These are phyloP conservation scores for Corythornis leucogaster DNA, from an alignment of 2,797 vertebrate genomes.

Conservation along the genomic window DNA sequence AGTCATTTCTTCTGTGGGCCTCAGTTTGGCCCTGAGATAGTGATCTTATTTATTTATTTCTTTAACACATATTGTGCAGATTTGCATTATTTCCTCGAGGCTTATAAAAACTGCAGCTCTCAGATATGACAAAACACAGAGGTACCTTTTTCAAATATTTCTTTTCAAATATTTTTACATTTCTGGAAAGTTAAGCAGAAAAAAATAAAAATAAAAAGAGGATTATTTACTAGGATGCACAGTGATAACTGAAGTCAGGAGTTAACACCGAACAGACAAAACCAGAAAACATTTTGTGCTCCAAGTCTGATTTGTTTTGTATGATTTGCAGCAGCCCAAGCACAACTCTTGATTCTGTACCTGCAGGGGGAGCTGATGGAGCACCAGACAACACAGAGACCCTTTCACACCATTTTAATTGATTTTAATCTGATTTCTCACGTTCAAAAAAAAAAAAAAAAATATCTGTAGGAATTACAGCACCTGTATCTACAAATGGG, in stretches of 20 bases:
- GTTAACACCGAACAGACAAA: neutral
- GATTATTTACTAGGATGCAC: neutral
- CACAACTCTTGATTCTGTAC: neutral
- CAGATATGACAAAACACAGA: neutral
- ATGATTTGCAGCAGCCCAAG: neutral
- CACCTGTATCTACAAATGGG: neutral
- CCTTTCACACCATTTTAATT: neutral
- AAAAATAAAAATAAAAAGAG: neutral
- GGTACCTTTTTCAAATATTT: neutral
- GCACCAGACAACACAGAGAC: neutral
- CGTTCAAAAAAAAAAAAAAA: rapidly evolving
- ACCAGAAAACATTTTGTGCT: neutral
- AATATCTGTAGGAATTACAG: neutral
- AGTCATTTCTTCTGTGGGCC: neutral
- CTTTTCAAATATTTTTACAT: neutral
- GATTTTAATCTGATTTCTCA: neutral
- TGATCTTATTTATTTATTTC: neutral
- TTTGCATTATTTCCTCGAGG: neutral
- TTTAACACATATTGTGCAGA: neutral
- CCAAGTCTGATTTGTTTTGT: neutral
- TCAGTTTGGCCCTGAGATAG: neutral
- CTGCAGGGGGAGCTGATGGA: neutral
- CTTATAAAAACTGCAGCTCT: neutral
- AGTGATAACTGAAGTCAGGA: neutral
- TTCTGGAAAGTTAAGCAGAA: neutral